Conservation (phyloP, 2,888 invertebrate species). For the Drosophila nr. fundita region DNA sequence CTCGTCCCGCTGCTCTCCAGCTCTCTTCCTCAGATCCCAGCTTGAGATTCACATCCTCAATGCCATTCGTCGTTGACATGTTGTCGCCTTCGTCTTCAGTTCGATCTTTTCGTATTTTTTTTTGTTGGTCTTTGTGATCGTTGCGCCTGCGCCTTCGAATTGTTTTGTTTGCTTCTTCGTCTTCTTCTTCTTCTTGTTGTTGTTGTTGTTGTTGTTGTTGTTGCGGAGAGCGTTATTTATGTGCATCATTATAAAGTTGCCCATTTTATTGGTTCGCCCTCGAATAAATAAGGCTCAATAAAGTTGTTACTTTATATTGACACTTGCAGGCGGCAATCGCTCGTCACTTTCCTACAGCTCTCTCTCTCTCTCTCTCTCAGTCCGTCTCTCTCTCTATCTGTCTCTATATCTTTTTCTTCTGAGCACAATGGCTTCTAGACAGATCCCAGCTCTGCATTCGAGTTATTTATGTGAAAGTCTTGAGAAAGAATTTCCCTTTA, state of each 20-base stretch:
- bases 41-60: slow-evolving; percentile 55
- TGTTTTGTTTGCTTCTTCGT: slow-evolving; percentile 23
- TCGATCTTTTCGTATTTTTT: not conserved
- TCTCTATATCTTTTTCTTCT: not conserved
- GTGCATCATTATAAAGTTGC: slow-evolving; percentile 83
- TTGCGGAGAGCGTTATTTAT: slow-evolving; percentile 75
- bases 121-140: slow-evolving; percentile 15
- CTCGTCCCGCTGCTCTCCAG: slow-evolving; percentile 11
- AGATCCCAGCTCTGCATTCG: slow-evolving; percentile 31
- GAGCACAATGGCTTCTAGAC: slow-evolving; percentile 21
- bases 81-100: slow-evolving; percentile 37
- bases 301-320: slow-evolving; percentile 85
- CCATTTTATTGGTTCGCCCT: slow-evolving; percentile 84
- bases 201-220: not conserved
- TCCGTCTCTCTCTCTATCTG: not conserved
- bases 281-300: slow-evolving; percentile 85
- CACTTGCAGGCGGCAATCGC: slow-evolving; percentile 82
- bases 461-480: slow-evolving; percentile 73
- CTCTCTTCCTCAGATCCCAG: not conserved
- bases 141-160: slow-evolving; percentile 26
- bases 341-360: slow-evolving; percentile 64
- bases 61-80: slow-evolving; percentile 65
- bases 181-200: not conserved
- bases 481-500: slow-evolving; percentile 68
- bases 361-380: not conserved